Percentiles rank a stretch among this genome's conserved stretches.
These are phyloP conservation scores for Parapsyche elsis DNA, from an alignment of 1,140 invertebrate species.

Conservation along the genomic window DNA sequence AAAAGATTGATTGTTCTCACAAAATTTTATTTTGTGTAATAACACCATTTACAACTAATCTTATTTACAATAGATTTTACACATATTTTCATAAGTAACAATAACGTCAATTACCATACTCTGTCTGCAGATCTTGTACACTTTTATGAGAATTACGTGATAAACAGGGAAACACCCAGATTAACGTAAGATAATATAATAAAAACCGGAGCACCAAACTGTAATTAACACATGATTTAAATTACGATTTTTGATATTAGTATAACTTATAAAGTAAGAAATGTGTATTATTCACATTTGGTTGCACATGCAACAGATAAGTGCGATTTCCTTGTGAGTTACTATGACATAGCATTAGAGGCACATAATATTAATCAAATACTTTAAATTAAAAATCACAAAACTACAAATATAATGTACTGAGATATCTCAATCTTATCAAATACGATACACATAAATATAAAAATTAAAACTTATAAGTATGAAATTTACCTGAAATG, in stretches of 20 bases:
- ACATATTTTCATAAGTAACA: slow-evolving; percentile 68
- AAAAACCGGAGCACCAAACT: slow-evolving; percentile 47
- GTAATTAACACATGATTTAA: slow-evolving; percentile 5
- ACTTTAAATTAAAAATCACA: background rate
- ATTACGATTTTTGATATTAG: slow-evolving; percentile 4
- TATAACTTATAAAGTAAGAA: background rate
- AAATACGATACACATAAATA: background rate
- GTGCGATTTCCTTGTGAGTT: background rate
- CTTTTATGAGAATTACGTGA: slow-evolving; percentile 42
- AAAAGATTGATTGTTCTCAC: slow-evolving; percentile 59
- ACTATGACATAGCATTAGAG: background rate
- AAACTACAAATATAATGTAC: background rate
- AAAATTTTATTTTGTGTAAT: slow-evolving; percentile 71
- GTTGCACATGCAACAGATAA: background rate
- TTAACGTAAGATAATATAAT: slow-evolving; percentile 48
- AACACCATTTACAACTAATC: slow-evolving; percentile 67
- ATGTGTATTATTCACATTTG: background rate
- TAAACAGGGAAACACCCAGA: slow-evolving; percentile 20
- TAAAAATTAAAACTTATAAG: too few relatives aligned
- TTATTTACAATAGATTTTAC: slow-evolving; percentile 69
- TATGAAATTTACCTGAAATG: too few relatives aligned
- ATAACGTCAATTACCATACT: slow-evolving; percentile 66
- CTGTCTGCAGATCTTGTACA: slow-evolving; percentile 62
- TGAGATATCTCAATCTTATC: background rate
- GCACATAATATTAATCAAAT: slow-evolving; percentile 4